Conservation (phyloP, 2,113 vertebrate species). For the Octodon degus region DNA sequence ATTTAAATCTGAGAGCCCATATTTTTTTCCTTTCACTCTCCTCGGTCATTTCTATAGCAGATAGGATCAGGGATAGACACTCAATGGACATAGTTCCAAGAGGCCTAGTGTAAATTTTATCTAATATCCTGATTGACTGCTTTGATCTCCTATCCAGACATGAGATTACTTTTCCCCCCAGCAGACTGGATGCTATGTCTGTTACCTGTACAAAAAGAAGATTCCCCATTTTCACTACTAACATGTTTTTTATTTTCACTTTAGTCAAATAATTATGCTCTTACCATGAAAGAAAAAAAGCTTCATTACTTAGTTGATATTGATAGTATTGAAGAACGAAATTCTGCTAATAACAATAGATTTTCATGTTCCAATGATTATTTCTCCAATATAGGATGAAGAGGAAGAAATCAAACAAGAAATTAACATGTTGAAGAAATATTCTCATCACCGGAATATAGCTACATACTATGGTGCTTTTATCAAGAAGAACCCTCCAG, state of each 20-base stretch:
- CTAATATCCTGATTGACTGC: background rate
- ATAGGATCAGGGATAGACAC: background rate
- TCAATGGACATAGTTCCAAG: background rate
- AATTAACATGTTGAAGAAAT: conserved; percentile 99
- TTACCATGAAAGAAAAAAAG: background rate
- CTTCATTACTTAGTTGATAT: background rate
- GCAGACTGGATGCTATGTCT: background rate
- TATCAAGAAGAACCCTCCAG: conserved; percentile 98
- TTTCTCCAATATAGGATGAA: conserved; percentile 91
- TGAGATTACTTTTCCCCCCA: background rate
- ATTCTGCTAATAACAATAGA: background rate
- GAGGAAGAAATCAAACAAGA: conserved; percentile 99
- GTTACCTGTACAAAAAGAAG: background rate
- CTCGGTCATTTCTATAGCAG: background rate
- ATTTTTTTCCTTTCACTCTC: conserved; percentile 18
- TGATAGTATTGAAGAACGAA: background rate
- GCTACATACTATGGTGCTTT: conserved; percentile 99
- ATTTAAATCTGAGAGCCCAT: conserved; percentile 48
- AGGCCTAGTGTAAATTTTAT: background rate
- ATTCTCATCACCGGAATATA: conserved; percentile 98
- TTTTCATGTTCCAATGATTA: conserved; percentile 54
- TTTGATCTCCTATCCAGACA: background rate
- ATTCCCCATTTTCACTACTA: background rate
- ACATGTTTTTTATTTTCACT: background rate
- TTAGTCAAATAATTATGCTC: background rate